Evolutionary conservation across 1,140 invertebrate species (phyloP), one percentile per base, ranked within the genome.

Genomic region (Sipha flava): DNA sequence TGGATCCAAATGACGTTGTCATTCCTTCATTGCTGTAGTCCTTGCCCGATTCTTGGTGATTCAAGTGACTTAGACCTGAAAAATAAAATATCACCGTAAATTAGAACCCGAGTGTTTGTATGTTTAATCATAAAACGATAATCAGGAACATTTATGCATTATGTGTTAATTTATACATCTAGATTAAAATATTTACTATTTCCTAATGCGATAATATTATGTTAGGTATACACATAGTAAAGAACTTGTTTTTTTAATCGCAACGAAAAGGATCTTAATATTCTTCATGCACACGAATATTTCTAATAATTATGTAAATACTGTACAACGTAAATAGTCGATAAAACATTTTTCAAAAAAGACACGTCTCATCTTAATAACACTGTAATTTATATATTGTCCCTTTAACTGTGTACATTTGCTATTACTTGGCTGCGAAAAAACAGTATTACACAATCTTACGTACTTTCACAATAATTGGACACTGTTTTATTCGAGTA

Each of bases 21-120:
- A 94, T 86, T 21, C 90, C 90, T 85, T 94, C 91, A 49, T 84
- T 81, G 47, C 90, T 90, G 84, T 92, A 93, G 82, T 93, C 92
- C 85, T 93, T 93, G 77, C 87, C 87, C 34, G 87, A 86, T 73
- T 90, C 89, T 80, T 83, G 83, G 83, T 89, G 86, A 9, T 77
- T 77, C 81, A 85, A 85, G 81, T 89, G 88, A 16, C 84, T 85
- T 34, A 88, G 83, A 80, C 87, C 89, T 90, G 86, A 29, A 86
- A 87, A 45, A 82, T n/a, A 64, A 81, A 43, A 49, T 80, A 82
- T 16, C 45, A 49, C 21, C 14, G 37, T 34, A 10, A 40, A 4
- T 10, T 4, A 4, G 37, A 40, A 6, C 4, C 37, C 10, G 37
- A 6, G 37, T 10, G 10, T 40, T 40, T n/a, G n/a, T n/a, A n/a